A percentile compares a stretch with the other conserved stretches of the same genome.
Conservation (phyloP, 2,113 vertebrate species). For the Anser cygnoides region DNA sequence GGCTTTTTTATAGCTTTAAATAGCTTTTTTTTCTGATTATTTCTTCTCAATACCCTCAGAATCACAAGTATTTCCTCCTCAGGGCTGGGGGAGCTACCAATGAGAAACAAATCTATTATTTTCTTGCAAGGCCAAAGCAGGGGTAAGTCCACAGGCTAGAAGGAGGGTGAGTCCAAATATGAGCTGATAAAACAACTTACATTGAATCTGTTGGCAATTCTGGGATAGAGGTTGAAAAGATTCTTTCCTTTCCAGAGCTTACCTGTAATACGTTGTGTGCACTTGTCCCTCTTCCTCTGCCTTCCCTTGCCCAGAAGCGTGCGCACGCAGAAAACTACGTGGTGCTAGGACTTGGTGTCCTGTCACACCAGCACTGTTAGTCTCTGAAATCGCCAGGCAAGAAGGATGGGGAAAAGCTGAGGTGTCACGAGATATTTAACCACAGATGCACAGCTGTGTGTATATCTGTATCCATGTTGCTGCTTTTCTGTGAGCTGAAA, state of each 20-base stretch:
- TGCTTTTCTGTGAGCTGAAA: neutral
- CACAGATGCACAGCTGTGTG: neutral
- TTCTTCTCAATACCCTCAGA: neutral
- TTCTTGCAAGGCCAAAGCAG: neutral
- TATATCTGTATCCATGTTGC: neutral
- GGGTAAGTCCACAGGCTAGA: neutral
- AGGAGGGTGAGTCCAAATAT: neutral
- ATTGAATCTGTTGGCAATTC: neutral
- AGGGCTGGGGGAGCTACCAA: neutral
- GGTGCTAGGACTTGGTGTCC: neutral
- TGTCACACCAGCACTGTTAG: neutral
- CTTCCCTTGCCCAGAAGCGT: neutral
- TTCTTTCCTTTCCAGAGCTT: neutral
- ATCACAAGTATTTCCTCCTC: neutral
- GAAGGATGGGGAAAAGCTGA: neutral
- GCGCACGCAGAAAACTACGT: too few species aligned
- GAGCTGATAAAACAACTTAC: neutral
- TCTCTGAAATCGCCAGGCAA: neutral
- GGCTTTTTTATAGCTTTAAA: neutral
- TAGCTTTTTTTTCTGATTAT: neutral
- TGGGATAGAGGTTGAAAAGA: neutral
- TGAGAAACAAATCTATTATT: neutral
- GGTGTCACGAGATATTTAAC: neutral
- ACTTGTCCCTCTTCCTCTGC: neutral
- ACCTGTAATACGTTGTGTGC: neutral